Percentiles rank a stretch among this genome's conserved stretches.
Conservation (phyloP, 2,113 vertebrate species). For the Apodemus speciosus region DNA sequence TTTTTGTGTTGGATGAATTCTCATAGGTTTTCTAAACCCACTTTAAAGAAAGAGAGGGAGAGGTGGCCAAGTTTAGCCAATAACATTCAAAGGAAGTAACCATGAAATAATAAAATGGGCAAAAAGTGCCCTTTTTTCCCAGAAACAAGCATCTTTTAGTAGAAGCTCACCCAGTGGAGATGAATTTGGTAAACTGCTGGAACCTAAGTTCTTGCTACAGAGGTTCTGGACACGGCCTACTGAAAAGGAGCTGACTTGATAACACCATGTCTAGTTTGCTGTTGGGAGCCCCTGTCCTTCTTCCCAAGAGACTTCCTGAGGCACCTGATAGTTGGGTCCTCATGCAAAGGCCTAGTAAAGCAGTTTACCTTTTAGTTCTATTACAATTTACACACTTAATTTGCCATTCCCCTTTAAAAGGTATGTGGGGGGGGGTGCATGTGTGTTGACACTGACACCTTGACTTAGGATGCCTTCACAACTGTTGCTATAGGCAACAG, state of each 20-base stretch:
- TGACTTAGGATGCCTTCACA: neutral
- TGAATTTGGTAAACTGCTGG: neutral
- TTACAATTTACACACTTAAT: constrained; percentile 7
- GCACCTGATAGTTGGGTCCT: neutral
- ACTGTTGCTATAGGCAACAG: constrained; percentile 9
- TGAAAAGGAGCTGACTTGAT: neutral
- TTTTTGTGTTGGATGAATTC: neutral
- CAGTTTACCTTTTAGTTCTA: neutral
- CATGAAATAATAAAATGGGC: constrained; percentile 4
- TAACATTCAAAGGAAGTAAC: constrained; percentile 15
- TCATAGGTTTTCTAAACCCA: neutral
- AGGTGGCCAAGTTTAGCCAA: neutral
- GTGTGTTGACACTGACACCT: neutral
- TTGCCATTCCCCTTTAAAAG: neutral
- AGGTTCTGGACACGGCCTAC: neutral
- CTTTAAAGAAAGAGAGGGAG: neutral
- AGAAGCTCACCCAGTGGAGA: neutral
- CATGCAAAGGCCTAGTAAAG: neutral
- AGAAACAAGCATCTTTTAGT: neutral
- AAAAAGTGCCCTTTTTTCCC: neutral
- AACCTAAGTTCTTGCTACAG: neutral
- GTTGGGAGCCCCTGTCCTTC: neutral
- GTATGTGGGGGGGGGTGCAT: neutral
- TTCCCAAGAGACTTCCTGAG: neutral
- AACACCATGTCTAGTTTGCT: neutral